phyloP scores from a whole-genome alignment of 2,888 invertebrate genomes.

The Acleris holmiana region DNA sequence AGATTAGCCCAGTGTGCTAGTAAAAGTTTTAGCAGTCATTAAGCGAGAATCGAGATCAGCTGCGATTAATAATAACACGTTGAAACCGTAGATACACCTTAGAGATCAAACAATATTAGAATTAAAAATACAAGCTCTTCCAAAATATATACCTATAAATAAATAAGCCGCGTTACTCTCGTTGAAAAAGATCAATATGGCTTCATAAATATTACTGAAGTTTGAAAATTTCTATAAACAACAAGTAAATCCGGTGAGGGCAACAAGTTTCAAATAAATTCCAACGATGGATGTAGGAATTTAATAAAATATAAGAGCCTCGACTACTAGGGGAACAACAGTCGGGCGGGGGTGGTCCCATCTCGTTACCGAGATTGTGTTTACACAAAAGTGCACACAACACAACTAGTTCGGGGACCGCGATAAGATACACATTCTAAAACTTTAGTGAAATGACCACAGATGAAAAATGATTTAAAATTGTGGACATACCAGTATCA shows the following conservation, averaged over 20 bases:
- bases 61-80: slow-evolving; percentile 3
- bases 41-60: slow-evolving; percentile 3
- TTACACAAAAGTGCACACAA: slow-evolving; percentile 43
- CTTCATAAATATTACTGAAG: slow-evolving; percentile 5
- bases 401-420: slow-evolving; percentile 17
- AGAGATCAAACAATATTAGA: no score
- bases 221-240: slow-evolving; percentile 13
- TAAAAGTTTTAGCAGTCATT: slow-evolving; percentile 21
- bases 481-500: no score
- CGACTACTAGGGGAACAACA: slow-evolving; percentile 23
- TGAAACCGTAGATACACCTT: no score
- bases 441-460: background rate
- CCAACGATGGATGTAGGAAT: slow-evolving; percentile 19
- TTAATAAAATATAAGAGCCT: slow-evolving; percentile 31
- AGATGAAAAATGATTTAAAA: no score
- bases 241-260: slow-evolving; percentile 15
- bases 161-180: slow-evolving; percentile 7
- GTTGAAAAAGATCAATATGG: slow-evolving; percentile 11
- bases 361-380: slow-evolving; percentile 47
- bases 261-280: slow-evolving; percentile 17
- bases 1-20: slow-evolving; percentile 27
- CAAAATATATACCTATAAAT: background rate
- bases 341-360: slow-evolving; percentile 24
- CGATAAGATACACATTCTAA: background rate
- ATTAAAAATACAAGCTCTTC: no score